Base-by-base conservation (phyloP, 2,888 invertebrate genomes). In the Hypomecis atomaria region DNA sequence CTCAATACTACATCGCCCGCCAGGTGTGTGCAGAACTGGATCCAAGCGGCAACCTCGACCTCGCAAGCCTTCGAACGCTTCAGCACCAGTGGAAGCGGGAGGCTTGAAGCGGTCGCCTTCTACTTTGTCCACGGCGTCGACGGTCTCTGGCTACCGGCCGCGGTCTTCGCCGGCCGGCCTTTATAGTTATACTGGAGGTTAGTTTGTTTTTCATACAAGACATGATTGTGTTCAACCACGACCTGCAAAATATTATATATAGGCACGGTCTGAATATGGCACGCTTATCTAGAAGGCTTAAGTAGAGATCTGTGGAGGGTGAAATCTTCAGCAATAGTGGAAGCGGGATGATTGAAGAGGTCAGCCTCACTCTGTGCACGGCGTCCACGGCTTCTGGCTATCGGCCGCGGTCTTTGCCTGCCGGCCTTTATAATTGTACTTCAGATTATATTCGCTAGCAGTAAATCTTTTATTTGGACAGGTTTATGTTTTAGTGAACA, bases 91-190 rank as follows among this genome's bases (percentile, higher is more conserved):
- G 10, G 82, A 78, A 56, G 78, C 85, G 58, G 75, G 85, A 59
- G 85, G 85, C 38, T 70, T 90, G 71, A 88, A 79, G 71, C 77
- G 90, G 57, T 92, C 91, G 2, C 91, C 90, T 11, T 92, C 90
- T 62, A 90, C 88, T 5, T 79, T 90, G n/a, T 92, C 93, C 54
- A 93, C 93, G 2, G 81, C 87, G 47, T 93, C 93, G 45, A 89
- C 89, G 1, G 84, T 83, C 2, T 92, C 92, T 1, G 88, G 92
- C 50, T 93, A 94, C 75, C 89, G 97, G 71, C 96, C 96, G 1
- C 92, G 96, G 72, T 96, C 96, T 55, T 96, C 96, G 67, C 97
- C 97, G 5, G 95, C 96, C 9, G 96, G 96, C n/a, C 92, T 97
- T 65, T 94, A 95, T 81, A 95, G 95, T 73, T 96, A 96, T 78